Percentiles rank a stretch among this genome's conserved stretches.
phyloP scores from a whole-genome alignment of 2,113 vertebrate genomes.

The Circaetus gallicus region DNA sequence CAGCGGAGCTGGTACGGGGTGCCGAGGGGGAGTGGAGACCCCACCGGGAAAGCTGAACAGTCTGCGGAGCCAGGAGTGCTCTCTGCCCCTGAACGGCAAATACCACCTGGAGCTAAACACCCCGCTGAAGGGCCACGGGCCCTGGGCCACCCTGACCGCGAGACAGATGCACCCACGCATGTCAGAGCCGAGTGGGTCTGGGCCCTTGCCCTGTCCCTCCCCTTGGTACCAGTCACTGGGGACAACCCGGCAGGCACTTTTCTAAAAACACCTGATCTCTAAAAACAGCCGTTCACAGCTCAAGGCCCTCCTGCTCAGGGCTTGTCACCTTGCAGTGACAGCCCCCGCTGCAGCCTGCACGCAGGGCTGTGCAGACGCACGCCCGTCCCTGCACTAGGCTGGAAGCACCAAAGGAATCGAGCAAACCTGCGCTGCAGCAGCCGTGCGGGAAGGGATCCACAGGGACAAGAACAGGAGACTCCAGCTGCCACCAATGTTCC shows the following conservation, averaged over 20 bases:
- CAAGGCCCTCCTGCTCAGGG: too few species aligned
- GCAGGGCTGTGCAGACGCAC: accelerated
- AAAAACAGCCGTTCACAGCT: background rate
- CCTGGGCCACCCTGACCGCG: background rate
- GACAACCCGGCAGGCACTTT: background rate
- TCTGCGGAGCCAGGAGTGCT: background rate
- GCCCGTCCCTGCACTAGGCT: accelerated
- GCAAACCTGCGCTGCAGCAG: background rate
- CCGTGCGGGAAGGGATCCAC: accelerated
- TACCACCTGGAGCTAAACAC: background rate
- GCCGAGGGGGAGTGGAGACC: too few species aligned
- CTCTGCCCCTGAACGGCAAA: background rate
- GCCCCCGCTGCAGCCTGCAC: background rate
- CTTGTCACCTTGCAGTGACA: background rate
- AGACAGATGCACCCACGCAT: background rate
- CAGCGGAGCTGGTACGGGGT: accelerated
- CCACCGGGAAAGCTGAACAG: background rate
- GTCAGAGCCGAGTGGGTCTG: background rate
- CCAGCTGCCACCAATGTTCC: background rate
- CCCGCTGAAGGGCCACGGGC: background rate
- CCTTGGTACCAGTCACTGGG: background rate
- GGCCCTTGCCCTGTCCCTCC: background rate
- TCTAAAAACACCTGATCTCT: background rate
- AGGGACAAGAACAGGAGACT: background rate
- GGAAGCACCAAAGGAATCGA: background rate